Percentiles rank a stretch among this genome's conserved stretches.
These are phyloP conservation scores for Pyxicephalus adspersus DNA, from an alignment of 2,113 vertebrate species.

Conservation along the genomic window DNA sequence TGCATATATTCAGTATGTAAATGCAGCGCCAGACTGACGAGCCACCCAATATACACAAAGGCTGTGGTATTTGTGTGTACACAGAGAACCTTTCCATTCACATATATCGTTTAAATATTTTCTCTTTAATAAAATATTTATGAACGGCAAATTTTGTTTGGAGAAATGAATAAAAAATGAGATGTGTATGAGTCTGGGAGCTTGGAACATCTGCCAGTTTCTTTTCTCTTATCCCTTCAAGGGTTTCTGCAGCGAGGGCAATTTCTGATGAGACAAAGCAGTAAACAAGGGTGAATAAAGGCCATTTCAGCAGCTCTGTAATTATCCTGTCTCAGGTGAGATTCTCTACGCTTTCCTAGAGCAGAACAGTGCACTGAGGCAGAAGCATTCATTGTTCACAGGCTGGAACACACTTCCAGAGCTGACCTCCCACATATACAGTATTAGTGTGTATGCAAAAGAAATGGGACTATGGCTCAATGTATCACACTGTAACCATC, in stretches of 20 bases:
- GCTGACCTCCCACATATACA: not conserved
- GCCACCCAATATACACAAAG: not conserved
- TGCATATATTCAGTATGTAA: slow-evolving; percentile 7
- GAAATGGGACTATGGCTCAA: not conserved
- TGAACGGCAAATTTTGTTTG: slow-evolving; percentile 41
- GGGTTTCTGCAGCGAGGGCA: slow-evolving; percentile 40
- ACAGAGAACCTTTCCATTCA: not conserved
- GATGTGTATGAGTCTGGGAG: slow-evolving; percentile 19
- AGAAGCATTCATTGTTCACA: not conserved
- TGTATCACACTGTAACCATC: not conserved
- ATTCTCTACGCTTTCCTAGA: not conserved
- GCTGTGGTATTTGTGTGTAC: slow-evolving; percentile 1
- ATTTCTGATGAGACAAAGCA: slow-evolving; percentile 34
- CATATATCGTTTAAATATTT: slow-evolving; percentile 38
- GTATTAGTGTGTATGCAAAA: not conserved
- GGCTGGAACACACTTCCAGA: not conserved
- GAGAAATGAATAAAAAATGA: slow-evolving; percentile 34
- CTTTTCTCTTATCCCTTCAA: slow-evolving; percentile 25
- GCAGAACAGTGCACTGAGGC: not conserved
- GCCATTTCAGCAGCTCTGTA: slow-evolving; percentile 51
- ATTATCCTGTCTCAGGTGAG: slow-evolving; percentile 41
- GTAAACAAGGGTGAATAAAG: slow-evolving; percentile 45
- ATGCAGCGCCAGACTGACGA: not conserved
- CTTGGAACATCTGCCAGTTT: slow-evolving; percentile 38
- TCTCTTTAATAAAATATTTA: slow-evolving; percentile 37